Conservation (phyloP, 2,113 vertebrate species). For the Corythoichthys intestinalis region DNA sequence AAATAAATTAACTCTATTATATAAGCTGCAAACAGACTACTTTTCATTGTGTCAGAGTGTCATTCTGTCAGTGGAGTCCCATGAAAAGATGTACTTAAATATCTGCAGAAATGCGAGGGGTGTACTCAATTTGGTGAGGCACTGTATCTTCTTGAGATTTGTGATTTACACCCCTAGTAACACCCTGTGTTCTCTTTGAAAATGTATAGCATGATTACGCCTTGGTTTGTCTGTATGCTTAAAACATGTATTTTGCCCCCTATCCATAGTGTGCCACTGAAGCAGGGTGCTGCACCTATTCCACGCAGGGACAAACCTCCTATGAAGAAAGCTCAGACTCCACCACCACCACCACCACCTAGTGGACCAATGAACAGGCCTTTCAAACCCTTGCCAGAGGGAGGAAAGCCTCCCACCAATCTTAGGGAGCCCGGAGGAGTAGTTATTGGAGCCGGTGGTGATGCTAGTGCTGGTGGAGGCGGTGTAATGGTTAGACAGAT, state of each 20-base stretch:
- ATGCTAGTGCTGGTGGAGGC: not conserved
- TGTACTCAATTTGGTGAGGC: too few relatives aligned
- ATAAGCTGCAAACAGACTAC: too few relatives aligned
- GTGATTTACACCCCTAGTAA: not conserved
- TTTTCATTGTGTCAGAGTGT: too few relatives aligned
- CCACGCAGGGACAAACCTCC: constrained; percentile 81
- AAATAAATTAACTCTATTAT: too few relatives aligned
- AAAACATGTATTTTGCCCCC: constrained; percentile 10
- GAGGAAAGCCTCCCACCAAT: constrained; percentile 72
- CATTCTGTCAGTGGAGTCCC: too few relatives aligned
- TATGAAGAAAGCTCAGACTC: constrained; percentile 81
- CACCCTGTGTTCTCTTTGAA: not conserved
- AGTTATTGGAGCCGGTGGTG: not conserved
- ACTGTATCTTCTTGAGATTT: too few relatives aligned
- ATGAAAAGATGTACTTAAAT: too few relatives aligned
- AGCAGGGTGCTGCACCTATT: constrained; percentile 58
- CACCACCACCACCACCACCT: constrained; percentile 72
- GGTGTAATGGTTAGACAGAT: constrained; percentile 53
- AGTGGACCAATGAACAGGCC: constrained; percentile 64
- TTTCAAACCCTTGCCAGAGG: constrained; percentile 68
- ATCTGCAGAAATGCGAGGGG: too few relatives aligned
- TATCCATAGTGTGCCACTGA: constrained; percentile 47
- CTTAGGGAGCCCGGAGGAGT: constrained; percentile 48
- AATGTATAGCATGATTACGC: not conserved
- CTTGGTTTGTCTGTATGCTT: constrained; percentile 16